Conservation (phyloP, 2,888 invertebrate species). For the Dorcus parallelipipedus region DNA sequence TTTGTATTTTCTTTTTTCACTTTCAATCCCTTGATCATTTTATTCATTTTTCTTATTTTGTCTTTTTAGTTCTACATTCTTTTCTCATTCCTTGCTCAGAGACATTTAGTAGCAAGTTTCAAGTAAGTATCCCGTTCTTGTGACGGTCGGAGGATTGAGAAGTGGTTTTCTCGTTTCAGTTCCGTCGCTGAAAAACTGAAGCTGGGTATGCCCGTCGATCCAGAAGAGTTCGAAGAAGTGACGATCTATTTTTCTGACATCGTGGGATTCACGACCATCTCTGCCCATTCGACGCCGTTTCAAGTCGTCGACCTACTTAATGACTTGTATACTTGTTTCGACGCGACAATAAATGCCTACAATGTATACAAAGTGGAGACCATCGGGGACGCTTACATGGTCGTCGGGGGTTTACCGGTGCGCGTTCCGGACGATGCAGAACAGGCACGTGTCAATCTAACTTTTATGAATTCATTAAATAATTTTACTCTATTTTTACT, state of each 20-base stretch:
- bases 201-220: conserved; percentile 85
- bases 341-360: conserved; percentile 89
- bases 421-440: conserved; percentile 79
- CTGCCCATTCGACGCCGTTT: conserved; percentile 87
- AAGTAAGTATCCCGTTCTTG: too few species aligned
- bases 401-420: conserved; percentile 83
- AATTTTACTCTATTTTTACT: too few species aligned
- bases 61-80: conserved; percentile 5
- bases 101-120: not conserved
- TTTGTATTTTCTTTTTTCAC: too few species aligned
- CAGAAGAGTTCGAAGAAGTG: conserved; percentile 88
- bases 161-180: conserved; percentile 50
- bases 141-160: not conserved
- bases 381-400: conserved; percentile 94
- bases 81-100: not conserved
- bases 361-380: conserved; percentile 93
- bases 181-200: conserved; percentile 90
- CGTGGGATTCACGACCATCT: conserved; percentile 90
- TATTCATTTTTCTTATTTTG: not conserved
- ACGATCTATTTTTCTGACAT: conserved; percentile 95
- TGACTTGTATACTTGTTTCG: conserved; percentile 90
- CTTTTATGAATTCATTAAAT: not conserved
- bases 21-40: not conserved
- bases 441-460: conserved; percentile 35
- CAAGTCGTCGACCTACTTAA: conserved; percentile 90